These are phyloP conservation scores for Papilio demoleus DNA, from an alignment of 2,888 invertebrate genomes.

Conservation along the genomic window DNA sequence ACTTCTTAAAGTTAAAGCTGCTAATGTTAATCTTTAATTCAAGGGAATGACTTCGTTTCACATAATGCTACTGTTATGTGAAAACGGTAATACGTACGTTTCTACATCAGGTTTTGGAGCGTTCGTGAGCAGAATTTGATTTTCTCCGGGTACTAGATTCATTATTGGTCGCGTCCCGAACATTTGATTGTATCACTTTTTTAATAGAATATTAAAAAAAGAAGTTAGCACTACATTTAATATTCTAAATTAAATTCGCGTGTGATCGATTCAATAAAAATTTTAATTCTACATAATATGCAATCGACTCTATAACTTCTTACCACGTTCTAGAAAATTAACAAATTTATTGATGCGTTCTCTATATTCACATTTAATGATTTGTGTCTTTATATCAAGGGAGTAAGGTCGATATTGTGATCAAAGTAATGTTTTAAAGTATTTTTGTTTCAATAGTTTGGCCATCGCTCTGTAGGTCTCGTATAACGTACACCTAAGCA, in stretches of 20 bases:
- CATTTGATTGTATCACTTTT: not conserved
- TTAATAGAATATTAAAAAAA: not conserved
- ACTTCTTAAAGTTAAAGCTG: not conserved
- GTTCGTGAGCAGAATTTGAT: slow-evolving; percentile 39
- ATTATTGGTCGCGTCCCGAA: slow-evolving; percentile 24
- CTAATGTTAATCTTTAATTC: slow-evolving; percentile 1
- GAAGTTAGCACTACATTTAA: slow-evolving; percentile 1
- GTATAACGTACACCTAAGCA: slow-evolving; percentile 63
- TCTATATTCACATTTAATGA: not conserved
- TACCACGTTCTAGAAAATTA: slow-evolving; percentile 29
- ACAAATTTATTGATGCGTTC: slow-evolving; percentile 18
- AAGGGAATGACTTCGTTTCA: not conserved
- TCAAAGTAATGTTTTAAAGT: not conserved
- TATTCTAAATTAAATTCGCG: slow-evolving; percentile 1
- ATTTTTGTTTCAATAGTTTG: not conserved
- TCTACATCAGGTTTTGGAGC: slow-evolving; percentile 46
- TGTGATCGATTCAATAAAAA: slow-evolving; percentile 32
- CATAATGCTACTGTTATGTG: not conserved
- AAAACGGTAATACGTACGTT: slow-evolving; percentile 49
- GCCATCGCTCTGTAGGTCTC: slow-evolving; percentile 40
- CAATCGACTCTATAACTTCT: slow-evolving; percentile 36
- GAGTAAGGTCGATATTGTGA: not conserved
- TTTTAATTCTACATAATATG: slow-evolving; percentile 19
- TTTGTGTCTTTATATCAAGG: slow-evolving; percentile 7
- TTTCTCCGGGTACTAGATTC: slow-evolving; percentile 41